These are phyloP conservation scores for Thripadectes ignobilis DNA, from an alignment of 2,797 vertebrate genomes.

Conservation along the genomic window DNA sequence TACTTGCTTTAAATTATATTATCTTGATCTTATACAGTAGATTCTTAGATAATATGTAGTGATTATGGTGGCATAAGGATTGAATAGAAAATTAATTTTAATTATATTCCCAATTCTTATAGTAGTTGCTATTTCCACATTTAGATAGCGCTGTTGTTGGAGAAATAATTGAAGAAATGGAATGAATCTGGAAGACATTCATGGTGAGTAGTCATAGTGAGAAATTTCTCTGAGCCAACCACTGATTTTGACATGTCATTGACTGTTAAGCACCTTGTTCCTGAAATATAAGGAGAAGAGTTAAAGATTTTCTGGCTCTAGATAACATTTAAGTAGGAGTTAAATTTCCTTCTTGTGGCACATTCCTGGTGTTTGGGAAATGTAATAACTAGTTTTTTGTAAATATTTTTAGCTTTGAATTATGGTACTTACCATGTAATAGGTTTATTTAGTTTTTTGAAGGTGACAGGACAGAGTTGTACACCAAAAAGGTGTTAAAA, in stretches of 20 bases:
- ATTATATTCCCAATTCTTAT: background rate
- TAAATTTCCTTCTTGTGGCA: background rate
- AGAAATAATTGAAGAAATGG: background rate
- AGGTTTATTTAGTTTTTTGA: background rate
- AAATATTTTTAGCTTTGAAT: background rate
- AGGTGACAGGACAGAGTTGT: background rate
- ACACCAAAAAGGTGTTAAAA: background rate
- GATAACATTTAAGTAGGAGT: background rate
- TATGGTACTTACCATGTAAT: background rate
- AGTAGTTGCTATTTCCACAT: background rate
- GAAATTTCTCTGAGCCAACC: background rate
- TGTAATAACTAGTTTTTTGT: background rate
- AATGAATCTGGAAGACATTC: background rate
- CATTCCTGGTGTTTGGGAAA: background rate
- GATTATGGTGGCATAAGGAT: fast-evolving
- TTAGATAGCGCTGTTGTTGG: fast-evolving
- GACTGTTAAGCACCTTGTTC: background rate
- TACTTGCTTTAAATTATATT: background rate
- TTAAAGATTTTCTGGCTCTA: background rate
- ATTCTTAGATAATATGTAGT: background rate
- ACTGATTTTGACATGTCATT: background rate
- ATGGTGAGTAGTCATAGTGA: background rate
- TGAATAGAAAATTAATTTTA: background rate
- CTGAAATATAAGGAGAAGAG: background rate
- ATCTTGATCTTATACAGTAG: background rate